phyloP scores from a whole-genome alignment of 1,140 invertebrate genomes.

The Ridgeia piscesae region DNA sequence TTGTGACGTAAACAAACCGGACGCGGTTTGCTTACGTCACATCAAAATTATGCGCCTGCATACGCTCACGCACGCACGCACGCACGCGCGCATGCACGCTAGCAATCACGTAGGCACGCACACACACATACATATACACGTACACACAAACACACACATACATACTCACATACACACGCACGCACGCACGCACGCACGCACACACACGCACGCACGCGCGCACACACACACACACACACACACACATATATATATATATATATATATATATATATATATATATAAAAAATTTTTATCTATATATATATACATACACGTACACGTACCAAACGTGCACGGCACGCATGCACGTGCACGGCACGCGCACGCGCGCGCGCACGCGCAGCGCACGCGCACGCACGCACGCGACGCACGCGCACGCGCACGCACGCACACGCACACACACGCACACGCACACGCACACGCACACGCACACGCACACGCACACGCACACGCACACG shows the following conservation, averaged over 20 bases:
- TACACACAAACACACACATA: slow-evolving; percentile 18
- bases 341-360: too few species aligned
- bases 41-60: too few species aligned
- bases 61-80: not conserved
- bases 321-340: too few species aligned
- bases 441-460: slow-evolving; percentile 27
- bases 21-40: too few species aligned
- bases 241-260: slow-evolving; percentile 15
- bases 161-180: not conserved
- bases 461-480: slow-evolving; percentile 28
- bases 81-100: not conserved
- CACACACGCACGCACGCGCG: not conserved
- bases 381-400: too few species aligned
- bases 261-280: not conserved
- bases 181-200: slow-evolving; percentile 17
- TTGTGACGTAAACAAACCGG: too few species aligned
- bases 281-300: too few species aligned
- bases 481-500: slow-evolving; percentile 26
- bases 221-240: not conserved
- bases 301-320: too few species aligned
- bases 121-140: slow-evolving; percentile 15
- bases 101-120: not conserved
- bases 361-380: too few species aligned
- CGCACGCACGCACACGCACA: slow-evolving; percentile 28
- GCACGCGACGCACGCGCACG: too few species aligned